Evolutionary conservation across 30 jellyfish, hydroid and myxozoan species (phyloP), one percentile per base, ranked within the genome.

Genomic region (Calvadosia cruxmelitensis): DNA sequence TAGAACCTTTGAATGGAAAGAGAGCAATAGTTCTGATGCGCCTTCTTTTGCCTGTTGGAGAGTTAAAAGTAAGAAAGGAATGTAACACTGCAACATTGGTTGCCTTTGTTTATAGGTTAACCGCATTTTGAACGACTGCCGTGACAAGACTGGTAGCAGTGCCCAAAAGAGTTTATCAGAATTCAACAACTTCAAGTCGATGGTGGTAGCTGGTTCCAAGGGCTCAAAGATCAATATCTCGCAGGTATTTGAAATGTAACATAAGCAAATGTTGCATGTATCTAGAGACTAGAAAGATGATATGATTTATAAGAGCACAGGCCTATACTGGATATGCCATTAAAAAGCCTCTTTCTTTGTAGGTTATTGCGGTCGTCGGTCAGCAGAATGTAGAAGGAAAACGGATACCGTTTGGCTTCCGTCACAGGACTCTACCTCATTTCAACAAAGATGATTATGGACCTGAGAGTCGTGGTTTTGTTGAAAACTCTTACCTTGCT

Each of bases 131-230:
- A 92, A 92, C 68, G 96, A 85, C 50, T 92, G 99, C 69, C 96
- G 99, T 79, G 99, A 92, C 84, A 78, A 84, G 50, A 92, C 99
- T 29, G 99, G 99, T 48, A 93, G 95, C 20, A 78, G 95, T 78
- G 99, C 99, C 3, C 99, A 92, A 69, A 92, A 92, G 65, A 83
- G 96, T 69, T 81, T 92, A 66, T 83, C 96, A 0, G 99, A 78
- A 51, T 92, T 84, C 67, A 92, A 92, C 93, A 92, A 79, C 72
- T 92, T 92, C 94, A 92, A 92, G 52, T 68, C 94, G 7, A 92
- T 92, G 99, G 99, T 92, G 23, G 99, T 92, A 33, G 95, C 99
- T 73, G 99, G 99, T 3, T 92, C 99, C n/a, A 92, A 92, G 61
- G 99, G 99, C 34, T 92, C 99, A 3, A 92, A 92, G 42, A 92